A percentile compares a stretch with the other conserved stretches of the same genome.
These are phyloP conservation scores for Fistularia tabacaria DNA, from an alignment of 2,797 vertebrate species.

Conservation along the genomic window DNA sequence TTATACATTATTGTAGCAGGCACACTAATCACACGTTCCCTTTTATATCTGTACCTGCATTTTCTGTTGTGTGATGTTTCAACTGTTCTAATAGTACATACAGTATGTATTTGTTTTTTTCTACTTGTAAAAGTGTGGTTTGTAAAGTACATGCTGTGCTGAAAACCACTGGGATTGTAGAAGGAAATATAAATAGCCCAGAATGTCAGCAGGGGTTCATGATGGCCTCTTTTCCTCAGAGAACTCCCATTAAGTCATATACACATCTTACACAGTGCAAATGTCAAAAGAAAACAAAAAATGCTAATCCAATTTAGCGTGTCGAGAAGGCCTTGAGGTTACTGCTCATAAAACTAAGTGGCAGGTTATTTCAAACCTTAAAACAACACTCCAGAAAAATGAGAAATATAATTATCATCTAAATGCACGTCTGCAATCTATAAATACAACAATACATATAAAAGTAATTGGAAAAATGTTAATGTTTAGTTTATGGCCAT, in stretches of 20 bases:
- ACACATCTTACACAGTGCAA: constrained; percentile 45
- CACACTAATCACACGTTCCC: too few species aligned
- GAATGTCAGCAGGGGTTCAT: constrained; percentile 63
- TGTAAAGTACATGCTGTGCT: constrained; percentile 48
- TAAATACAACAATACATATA: too few species aligned
- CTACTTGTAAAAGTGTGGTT: constrained; percentile 20
- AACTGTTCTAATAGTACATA: constrained; percentile 18
- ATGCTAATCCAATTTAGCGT: constrained; percentile 25
- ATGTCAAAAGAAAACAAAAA: constrained; percentile 28
- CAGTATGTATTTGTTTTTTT: constrained; percentile 22
- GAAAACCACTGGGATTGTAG: constrained; percentile 46
- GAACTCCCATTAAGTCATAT: constrained; percentile 49
- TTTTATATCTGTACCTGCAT: too few species aligned
- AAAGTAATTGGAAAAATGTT: too few species aligned
- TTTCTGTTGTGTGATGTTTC: background rate
- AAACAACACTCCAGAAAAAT: too few species aligned
- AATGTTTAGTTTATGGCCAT: too few species aligned
- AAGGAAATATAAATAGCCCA: constrained; percentile 66
- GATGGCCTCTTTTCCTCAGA: constrained; percentile 63
- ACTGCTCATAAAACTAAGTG: too few species aligned
- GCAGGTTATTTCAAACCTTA: too few species aligned
- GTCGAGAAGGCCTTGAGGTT: background rate
- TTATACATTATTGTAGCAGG: too few species aligned
- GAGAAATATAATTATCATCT: too few species aligned
- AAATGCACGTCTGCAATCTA: too few species aligned